phyloP scores from a whole-genome alignment of 2,888 invertebrate genomes.

The Nyleta sp. region DNA sequence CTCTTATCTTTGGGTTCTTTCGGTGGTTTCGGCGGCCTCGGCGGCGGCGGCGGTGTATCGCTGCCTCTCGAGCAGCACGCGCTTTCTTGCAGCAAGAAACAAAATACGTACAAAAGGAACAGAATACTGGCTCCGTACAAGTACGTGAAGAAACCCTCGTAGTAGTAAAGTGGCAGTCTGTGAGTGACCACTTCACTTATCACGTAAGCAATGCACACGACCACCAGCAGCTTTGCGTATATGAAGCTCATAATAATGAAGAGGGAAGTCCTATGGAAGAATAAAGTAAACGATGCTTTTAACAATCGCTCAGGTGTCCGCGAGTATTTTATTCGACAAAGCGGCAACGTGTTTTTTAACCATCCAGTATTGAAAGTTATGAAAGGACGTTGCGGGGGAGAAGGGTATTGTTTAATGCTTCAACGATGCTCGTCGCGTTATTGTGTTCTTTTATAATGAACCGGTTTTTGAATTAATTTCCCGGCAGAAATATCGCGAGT shows the following conservation, averaged over 20 bases:
- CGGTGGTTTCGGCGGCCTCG: conserved; percentile 85
- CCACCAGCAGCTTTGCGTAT: conserved; percentile 96
- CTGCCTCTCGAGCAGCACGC: conserved; percentile 90
- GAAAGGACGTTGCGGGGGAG: neutral
- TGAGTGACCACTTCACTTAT: conserved; percentile 97
- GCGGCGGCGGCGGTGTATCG: conserved; percentile 86
- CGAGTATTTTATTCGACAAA: neutral
- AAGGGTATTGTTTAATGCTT: neutral
- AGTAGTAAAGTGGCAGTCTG: conserved; percentile 95
- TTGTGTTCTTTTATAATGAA: too few species aligned
- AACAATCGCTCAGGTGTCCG: conserved; percentile 7
- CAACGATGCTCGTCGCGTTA: too few species aligned
- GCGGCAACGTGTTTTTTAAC: conserved; percentile 3
- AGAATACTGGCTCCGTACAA: conserved; percentile 96
- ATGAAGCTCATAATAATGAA: conserved; percentile 98
- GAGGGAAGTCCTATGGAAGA: conserved; percentile 92
- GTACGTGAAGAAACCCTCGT: conserved; percentile 98
- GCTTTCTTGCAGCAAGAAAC: conserved; percentile 96
- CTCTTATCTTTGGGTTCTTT: conserved; percentile 89
- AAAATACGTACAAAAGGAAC: conserved; percentile 96
- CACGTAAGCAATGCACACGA: conserved; percentile 96
- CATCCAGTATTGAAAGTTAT: conserved; percentile 16
- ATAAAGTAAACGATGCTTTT: conserved; percentile 64
- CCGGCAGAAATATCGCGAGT: too few species aligned
- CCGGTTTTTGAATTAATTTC: neutral